phyloP scores from a whole-genome alignment of 1,140 invertebrate species.

The Thalassaphorura encarpata region DNA sequence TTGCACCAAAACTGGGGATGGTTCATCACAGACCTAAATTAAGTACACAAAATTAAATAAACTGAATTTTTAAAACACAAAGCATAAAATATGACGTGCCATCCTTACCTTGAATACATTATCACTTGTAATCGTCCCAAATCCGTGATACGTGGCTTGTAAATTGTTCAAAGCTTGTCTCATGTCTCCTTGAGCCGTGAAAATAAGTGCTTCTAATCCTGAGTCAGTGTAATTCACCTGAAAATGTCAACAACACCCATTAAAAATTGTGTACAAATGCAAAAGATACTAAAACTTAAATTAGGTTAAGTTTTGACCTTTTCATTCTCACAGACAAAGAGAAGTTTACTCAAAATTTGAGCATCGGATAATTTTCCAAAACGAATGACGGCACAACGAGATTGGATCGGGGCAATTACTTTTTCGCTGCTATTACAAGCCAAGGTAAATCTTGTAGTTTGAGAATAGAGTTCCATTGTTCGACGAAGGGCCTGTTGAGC shows the following conservation, averaged over 20 bases:
- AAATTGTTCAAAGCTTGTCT: conserved; percentile 95
- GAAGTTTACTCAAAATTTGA: conserved; percentile 69
- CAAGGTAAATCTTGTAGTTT: conserved; percentile 93
- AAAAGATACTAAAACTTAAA: conserved; percentile 1
- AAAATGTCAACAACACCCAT: conserved; percentile 25
- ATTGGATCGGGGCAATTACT: conserved; percentile 99
- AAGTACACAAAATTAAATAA: neutral
- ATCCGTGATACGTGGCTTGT: conserved; percentile 93
- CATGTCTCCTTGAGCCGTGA: conserved; percentile 98
- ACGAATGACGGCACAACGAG: conserved; percentile 92
- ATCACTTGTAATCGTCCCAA: conserved; percentile 77
- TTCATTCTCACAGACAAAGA: conserved; percentile 64
- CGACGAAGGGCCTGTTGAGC: conserved; percentile 92
- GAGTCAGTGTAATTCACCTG: conserved; percentile 79
- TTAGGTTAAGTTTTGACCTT: conserved; percentile 46
- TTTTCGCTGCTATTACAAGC: conserved; percentile 99
- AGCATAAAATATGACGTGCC: neutral
- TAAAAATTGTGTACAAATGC: too few species aligned
- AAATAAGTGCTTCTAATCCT: conserved; percentile 92
- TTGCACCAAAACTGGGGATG: conserved; percentile 87
- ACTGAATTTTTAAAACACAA: neutral
- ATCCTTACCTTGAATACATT: conserved; percentile 87
- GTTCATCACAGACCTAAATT: conserved; percentile 87
- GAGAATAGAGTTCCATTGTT: conserved; percentile 98
- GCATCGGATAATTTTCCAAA: conserved; percentile 85